These are phyloP conservation scores for Drosophila rufa DNA, from an alignment of 1,140 invertebrate species.

Conservation along the genomic window DNA sequence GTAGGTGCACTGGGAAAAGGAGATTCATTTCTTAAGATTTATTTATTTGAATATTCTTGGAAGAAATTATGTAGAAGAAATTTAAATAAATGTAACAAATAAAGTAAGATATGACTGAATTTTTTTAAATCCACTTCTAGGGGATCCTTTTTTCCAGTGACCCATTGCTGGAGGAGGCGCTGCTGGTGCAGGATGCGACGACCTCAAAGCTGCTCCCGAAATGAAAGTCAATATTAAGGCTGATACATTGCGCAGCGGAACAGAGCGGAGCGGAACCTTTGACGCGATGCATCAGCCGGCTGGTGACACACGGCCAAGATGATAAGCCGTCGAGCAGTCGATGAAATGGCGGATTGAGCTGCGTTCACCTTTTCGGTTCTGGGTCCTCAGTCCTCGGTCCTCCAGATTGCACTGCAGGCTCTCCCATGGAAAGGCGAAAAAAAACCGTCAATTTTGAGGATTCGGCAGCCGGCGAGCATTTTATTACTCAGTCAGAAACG, in stretches of 20 bases:
- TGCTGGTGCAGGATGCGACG: conserved; percentile 49
- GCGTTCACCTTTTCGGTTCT: conserved; percentile 6
- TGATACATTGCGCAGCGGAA: conserved; percentile 65
- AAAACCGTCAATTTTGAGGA: conserved; percentile 7
- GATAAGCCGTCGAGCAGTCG: conserved; percentile 74
- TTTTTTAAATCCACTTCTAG: accelerated
- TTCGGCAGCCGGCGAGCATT: conserved; percentile 18
- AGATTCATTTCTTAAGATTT: background rate
- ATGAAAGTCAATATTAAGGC: conserved; percentile 80
- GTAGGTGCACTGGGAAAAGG: background rate
- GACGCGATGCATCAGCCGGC: conserved; percentile 59
- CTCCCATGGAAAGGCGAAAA: background rate
- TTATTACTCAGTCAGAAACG: conserved; percentile 37
- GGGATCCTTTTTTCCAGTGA: conserved; percentile 3
- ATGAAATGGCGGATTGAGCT: conserved; percentile 54
- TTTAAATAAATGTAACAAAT: too few relatives aligned
- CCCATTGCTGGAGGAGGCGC: background rate
- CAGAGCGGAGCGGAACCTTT: conserved; percentile 48
- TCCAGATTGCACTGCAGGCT: conserved; percentile 7
- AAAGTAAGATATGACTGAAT: too few relatives aligned
- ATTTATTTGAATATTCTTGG: too few relatives aligned
- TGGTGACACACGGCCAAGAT: conserved; percentile 70
- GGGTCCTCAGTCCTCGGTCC: background rate
- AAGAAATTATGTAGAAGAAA: background rate
- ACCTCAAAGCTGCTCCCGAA: conserved; percentile 73